These are phyloP conservation scores for Aleiodes alternator DNA, from an alignment of 2,888 invertebrate species.

Conservation along the genomic window DNA sequence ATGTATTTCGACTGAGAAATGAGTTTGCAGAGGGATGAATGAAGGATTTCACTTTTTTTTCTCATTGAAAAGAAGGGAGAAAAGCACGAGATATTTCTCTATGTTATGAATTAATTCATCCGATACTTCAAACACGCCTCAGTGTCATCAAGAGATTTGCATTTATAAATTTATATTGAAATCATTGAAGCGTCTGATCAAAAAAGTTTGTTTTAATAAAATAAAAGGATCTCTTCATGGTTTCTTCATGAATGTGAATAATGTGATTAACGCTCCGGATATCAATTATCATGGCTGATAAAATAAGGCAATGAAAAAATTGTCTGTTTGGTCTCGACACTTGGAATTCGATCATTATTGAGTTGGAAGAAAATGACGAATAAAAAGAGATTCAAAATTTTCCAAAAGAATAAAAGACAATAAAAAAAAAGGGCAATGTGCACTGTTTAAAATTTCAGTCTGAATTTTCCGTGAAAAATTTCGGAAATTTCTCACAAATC, in stretches of 20 bases:
- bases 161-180: constrained; percentile 36
- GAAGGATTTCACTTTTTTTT: not conserved
- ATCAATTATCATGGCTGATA: constrained; percentile 1
- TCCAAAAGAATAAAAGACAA: too few relatives aligned
- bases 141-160: constrained; percentile 26
- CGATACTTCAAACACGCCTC: constrained; percentile 21
- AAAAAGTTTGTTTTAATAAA: constrained; percentile 24
- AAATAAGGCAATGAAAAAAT: not conserved
- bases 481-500: too few relatives aligned
- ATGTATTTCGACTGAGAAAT: constrained; percentile 50
- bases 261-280: not conserved
- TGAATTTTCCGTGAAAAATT: too few relatives aligned
- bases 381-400: too few relatives aligned
- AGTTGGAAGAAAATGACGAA: too few relatives aligned
- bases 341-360: too few relatives aligned
- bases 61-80: not conserved
- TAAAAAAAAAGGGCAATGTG: too few relatives aligned
- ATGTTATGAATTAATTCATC: constrained; percentile 24
- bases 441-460: too few relatives aligned
- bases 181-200: constrained; percentile 26
- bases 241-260: constrained; percentile 8
- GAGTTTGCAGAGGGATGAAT: constrained; percentile 17
- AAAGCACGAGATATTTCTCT: constrained; percentile 27
- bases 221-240: not conserved
- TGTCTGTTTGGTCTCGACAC: too few relatives aligned